Percentiles rank a stretch among this genome's conserved stretches.
Evolutionary conservation across 2,113 vertebrate genomes (phyloP).

Genomic region (Cavia aperea): DNA sequence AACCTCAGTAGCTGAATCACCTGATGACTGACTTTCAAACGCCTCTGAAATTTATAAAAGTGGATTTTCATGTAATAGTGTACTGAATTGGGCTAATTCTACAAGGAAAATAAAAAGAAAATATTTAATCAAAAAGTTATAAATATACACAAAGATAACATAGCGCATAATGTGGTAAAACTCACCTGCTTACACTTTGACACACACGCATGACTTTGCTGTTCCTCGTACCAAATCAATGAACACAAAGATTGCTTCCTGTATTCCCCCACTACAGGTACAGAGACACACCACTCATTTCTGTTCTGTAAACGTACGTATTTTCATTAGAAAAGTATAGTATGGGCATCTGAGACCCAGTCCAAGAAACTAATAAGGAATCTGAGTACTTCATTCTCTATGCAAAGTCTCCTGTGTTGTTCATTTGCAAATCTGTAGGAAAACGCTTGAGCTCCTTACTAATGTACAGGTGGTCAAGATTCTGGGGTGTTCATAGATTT

Average conservation of each 20-base stretch:
- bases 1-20: neutral
- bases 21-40: neutral
- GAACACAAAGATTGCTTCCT: neutral
- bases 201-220: neutral
- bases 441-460: neutral
- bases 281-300: too few relatives aligned
- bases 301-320: neutral
- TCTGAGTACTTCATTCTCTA: neutral
- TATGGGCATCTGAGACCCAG: neutral
- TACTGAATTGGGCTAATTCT: neutral
- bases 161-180: neutral
- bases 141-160: neutral
- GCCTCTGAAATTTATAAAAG: neutral
- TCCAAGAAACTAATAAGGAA: neutral
- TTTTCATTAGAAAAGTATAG: neutral
- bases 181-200: neutral
- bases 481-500: neutral
- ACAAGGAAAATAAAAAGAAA: neutral
- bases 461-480: rapidly evolving
- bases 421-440: neutral
- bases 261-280: neutral
- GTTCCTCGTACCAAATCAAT: neutral
- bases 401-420: neutral
- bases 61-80: neutral
- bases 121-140: neutral